Evolutionary conservation across 2,888 invertebrate species (phyloP), one percentile per base, ranked within the genome.

Genomic region (Caenorhabditis becei): DNA sequence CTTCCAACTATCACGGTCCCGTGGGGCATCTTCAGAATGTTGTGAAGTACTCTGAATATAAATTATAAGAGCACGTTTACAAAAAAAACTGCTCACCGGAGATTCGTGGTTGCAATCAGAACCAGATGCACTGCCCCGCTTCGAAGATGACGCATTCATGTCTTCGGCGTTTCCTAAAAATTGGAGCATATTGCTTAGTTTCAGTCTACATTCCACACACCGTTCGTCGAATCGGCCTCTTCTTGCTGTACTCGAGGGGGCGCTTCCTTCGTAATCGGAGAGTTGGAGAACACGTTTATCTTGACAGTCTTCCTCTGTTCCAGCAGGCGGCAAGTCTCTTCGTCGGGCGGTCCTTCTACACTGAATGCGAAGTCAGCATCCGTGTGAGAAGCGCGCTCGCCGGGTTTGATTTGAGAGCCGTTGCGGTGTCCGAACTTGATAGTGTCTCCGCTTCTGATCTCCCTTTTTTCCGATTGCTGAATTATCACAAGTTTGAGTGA

Each of bases 341-440:
- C 28, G 26, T 35, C 26, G 1, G n/a, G 24, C 18, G 56, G 4
- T 8, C 24, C 20, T 28, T 18, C 20, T 16, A 41, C 67, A 1
- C 23, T 7, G 18, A 67, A 67, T 16, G 44, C 67, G 26, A 67
- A 83, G 75, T 54, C 54, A 11, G 65, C 65, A 8, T 53, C 41
- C 11, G 65, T 28, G 61, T 83, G 80, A 0, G 79, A 70, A 2
- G 77, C 79, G 0, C 18, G 7, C 7, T 53, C 11, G 14, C 92
- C 92, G 16, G 91, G 91, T 53, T 89, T 87, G 35, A 92, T 89
- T 59, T 91, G 91, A 58, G 91, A 91, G 11, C 92, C 92, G 85
- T 92, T 92, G 20, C 91, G 89, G 82, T 92, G 92, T 10, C 92
- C 92, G 85, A 92, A 92, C n/a, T 91, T 92, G 58, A 92, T 89